These are phyloP conservation scores for Eulacestoma nigropectus DNA, from an alignment of 2,113 vertebrate genomes.

Conservation along the genomic window DNA sequence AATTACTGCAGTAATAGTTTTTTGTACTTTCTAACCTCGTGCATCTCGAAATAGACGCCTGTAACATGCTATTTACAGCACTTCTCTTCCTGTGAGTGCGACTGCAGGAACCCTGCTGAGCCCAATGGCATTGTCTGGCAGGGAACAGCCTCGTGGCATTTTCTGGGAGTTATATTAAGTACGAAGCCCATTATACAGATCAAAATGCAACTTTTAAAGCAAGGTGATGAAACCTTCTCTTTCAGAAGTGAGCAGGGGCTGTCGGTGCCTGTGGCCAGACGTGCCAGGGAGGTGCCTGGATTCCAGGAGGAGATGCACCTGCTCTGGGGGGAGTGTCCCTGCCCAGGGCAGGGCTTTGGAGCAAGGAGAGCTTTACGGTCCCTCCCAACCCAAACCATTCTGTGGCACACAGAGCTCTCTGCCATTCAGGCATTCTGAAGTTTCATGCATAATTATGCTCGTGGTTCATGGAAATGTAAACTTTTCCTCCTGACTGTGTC, in stretches of 20 bases:
- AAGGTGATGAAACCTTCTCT: accelerated
- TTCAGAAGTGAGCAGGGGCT: accelerated
- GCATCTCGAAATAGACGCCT: not conserved
- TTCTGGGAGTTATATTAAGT: not conserved
- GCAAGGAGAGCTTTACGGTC: accelerated
- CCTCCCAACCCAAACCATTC: not conserved
- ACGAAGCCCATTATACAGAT: accelerated
- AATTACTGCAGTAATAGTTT: not conserved
- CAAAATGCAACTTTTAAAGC: not conserved
- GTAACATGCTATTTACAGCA: accelerated
- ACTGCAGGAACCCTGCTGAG: not conserved
- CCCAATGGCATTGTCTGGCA: not conserved
- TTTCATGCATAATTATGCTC: accelerated
- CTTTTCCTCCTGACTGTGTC: not conserved
- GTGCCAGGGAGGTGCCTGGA: accelerated
- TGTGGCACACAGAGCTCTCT: not conserved
- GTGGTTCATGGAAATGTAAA: accelerated
- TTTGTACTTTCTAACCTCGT: not conserved
- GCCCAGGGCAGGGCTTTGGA: not conserved
- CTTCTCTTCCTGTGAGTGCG: not conserved
- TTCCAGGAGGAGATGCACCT: not conserved
- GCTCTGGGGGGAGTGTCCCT: not conserved
- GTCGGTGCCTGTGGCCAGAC: accelerated
- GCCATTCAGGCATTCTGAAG: not conserved
- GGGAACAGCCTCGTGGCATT: not conserved